A percentile compares a stretch with the other conserved stretches of the same genome.
These are phyloP conservation scores for Ormyrus nitidulus DNA, from an alignment of 2,888 invertebrate genomes.

Conservation along the genomic window DNA sequence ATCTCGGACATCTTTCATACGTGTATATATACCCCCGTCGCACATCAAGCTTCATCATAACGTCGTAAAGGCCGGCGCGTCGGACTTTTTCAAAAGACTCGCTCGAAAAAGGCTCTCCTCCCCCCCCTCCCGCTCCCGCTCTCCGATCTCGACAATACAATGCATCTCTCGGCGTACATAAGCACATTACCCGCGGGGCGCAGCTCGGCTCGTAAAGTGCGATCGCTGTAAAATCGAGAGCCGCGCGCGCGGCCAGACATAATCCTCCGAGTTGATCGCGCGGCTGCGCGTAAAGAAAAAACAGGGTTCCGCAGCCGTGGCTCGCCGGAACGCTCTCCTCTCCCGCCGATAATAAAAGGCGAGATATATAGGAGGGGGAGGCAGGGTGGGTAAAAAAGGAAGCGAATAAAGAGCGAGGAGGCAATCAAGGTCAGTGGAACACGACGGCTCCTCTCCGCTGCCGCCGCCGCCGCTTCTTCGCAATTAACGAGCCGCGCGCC, in stretches of 20 bases:
- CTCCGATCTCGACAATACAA: not conserved
- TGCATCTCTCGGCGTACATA: constrained; percentile 2
- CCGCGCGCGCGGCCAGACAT: not conserved
- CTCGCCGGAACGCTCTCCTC: no score
- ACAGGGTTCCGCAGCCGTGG: not conserved
- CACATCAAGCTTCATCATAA: constrained; percentile 5
- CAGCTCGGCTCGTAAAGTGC: constrained; percentile 18
- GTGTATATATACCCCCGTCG: not conserved
- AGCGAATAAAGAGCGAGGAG: not conserved
- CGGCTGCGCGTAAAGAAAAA: constrained; percentile 5
- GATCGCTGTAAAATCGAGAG: constrained; percentile 14
- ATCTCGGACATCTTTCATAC: not conserved
- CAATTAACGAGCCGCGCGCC: constrained; percentile 34
- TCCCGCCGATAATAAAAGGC: no score
- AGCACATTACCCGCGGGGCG: constrained; percentile 6
- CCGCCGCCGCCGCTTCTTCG: not conserved
- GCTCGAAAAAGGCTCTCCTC: no score
- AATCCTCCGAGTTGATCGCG: not conserved
- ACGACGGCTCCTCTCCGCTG: not conserved
- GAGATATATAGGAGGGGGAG: not conserved
- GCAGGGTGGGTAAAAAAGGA: not conserved
- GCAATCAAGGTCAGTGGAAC: constrained; percentile 50
- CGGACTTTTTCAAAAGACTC: constrained; percentile 19
- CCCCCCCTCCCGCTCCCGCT: no score
- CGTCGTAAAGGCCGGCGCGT: constrained; percentile 2